A percentile compares a stretch with the other conserved stretches of the same genome.
phyloP scores from a whole-genome alignment of 2,113 vertebrate genomes.

The Rhinichthys klamathensis region DNA sequence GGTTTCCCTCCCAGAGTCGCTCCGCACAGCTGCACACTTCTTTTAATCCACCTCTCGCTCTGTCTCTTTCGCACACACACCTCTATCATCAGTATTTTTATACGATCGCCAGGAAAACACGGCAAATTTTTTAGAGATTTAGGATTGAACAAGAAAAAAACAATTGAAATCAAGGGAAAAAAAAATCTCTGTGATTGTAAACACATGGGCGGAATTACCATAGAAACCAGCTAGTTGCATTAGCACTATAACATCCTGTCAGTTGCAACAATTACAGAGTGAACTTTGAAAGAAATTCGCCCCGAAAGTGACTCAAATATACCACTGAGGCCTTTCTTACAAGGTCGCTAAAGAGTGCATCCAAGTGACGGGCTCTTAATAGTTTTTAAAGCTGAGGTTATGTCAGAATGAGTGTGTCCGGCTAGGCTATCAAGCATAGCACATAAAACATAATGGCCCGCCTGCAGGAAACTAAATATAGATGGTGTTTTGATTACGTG shows the following conservation, averaged over 20 bases:
- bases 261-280: constrained; percentile 23
- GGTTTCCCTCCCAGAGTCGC: constrained; percentile 43
- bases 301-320: constrained; percentile 19
- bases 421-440: constrained; percentile 36
- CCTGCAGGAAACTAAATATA: constrained; percentile 57
- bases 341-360: not conserved
- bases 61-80: constrained; percentile 7
- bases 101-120: not conserved
- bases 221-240: constrained; percentile 12
- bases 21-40: constrained; percentile 50
- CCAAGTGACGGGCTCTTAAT: constrained; percentile 21
- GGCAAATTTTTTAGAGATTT: not conserved
- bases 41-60: constrained; percentile 7
- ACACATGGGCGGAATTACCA: not conserved
- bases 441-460: constrained; percentile 52
- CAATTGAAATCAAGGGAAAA: not conserved
- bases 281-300: constrained; percentile 1
- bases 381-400: constrained; percentile 40
- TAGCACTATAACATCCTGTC: constrained; percentile 13
- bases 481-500: constrained; percentile 57
- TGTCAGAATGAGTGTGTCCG: constrained; percentile 20
- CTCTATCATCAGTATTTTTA: not conserved
- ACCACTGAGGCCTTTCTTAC: constrained; percentile 19
- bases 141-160: too few species aligned
- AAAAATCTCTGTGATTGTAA: constrained; percentile 11